Percentiles rank a stretch among this genome's conserved stretches.
phyloP scores from a whole-genome alignment of 2,113 vertebrate genomes.

The Platysternon megacephalum region DNA sequence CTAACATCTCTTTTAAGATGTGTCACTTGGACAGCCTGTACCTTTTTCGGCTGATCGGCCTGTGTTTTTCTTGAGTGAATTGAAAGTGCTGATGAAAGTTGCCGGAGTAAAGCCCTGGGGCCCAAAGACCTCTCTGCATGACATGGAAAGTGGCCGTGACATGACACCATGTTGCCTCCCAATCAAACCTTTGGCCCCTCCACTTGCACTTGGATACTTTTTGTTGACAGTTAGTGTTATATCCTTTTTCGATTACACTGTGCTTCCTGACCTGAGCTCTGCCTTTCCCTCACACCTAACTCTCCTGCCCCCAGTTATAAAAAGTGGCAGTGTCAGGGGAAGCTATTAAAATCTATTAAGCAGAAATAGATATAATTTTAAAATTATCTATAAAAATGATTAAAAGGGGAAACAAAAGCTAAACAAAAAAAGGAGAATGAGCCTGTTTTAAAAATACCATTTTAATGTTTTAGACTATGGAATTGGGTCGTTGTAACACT shows the following conservation, averaged over 20 bases:
- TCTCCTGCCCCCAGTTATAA: neutral
- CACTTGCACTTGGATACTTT: neutral
- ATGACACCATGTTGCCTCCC: neutral
- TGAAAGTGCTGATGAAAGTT: neutral
- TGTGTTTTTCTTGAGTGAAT: neutral
- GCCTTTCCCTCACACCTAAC: neutral
- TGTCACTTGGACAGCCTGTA: fast-evolving
- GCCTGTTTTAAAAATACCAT: conserved; percentile 16
- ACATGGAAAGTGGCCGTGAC: fast-evolving
- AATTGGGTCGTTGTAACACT: conserved; percentile 11
- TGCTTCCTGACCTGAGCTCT: neutral
- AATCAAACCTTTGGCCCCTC: neutral
- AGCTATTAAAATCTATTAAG: neutral
- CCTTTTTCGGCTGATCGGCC: neutral
- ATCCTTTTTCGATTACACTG: neutral
- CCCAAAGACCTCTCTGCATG: fast-evolving
- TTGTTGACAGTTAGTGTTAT: neutral
- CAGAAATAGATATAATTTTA: neutral
- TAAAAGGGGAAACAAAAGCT: neutral
- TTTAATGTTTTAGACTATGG: conserved; percentile 36
- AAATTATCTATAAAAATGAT: neutral
- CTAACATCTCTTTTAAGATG: neutral
- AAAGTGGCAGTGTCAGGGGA: neutral
- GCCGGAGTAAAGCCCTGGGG: neutral
- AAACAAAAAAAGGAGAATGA: neutral